Conservation (phyloP, 2,888 invertebrate genomes). For the Plagodis dolabraria region DNA sequence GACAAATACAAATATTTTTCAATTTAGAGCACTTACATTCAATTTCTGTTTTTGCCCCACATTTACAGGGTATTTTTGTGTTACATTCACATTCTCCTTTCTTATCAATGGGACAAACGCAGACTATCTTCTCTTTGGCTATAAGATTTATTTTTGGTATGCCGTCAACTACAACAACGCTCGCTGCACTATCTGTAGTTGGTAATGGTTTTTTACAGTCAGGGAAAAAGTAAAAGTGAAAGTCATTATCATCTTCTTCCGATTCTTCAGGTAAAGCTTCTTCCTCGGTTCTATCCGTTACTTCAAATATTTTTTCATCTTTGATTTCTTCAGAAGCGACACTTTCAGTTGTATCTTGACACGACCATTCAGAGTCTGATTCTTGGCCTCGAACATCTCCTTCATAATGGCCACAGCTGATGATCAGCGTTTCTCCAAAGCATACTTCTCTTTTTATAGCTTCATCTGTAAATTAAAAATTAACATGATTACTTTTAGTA, state of each 20-base stretch:
- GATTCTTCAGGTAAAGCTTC: constrained; percentile 39
- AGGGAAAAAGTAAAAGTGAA: constrained; percentile 77
- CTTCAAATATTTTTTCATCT: constrained; percentile 44
- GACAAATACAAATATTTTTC: constrained; percentile 65
- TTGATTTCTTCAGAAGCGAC: constrained; percentile 50
- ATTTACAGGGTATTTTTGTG: constrained; percentile 63
- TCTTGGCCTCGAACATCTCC: constrained; percentile 58
- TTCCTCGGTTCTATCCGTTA: constrained; percentile 49
- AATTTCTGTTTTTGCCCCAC: constrained; percentile 59
- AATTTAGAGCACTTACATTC: constrained; percentile 63
- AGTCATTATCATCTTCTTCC: constrained; percentile 60
- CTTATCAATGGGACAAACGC: constrained; percentile 59
- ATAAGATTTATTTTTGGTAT: constrained; percentile 65
- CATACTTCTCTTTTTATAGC: constrained; percentile 74
- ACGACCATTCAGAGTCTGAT: constrained; percentile 75
- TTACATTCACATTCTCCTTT: constrained; percentile 64
- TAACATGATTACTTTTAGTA: background rate
- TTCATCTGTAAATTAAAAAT: constrained; percentile 65
- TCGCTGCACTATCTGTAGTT: constrained; percentile 57
- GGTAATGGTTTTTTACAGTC: constrained; percentile 62
- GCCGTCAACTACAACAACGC: constrained; percentile 65
- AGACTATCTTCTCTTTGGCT: constrained; percentile 43
- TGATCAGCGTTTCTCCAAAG: constrained; percentile 82
- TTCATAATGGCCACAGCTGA: constrained; percentile 78
- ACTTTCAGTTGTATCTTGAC: constrained; percentile 53